Evolutionary conservation across 2,113 vertebrate genomes (phyloP).

Genomic region (Dicentrarchus labrax): DNA sequence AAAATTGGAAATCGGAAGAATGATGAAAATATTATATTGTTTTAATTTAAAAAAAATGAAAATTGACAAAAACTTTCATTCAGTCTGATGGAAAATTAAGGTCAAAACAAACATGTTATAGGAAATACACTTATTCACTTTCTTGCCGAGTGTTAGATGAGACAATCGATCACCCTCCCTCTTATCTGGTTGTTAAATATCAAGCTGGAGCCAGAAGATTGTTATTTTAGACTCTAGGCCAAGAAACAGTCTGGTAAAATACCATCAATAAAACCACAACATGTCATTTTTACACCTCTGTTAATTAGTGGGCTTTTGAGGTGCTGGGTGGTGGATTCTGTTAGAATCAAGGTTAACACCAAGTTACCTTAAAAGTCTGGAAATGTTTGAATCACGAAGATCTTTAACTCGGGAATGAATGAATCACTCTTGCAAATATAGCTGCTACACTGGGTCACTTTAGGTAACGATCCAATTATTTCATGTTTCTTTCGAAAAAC

Average conservation of each 20-base stretch:
- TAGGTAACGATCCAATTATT: constrained; percentile 11
- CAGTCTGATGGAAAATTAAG: too few species aligned
- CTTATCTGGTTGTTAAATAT: not conserved
- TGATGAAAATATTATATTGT: not conserved
- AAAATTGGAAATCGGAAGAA: not conserved
- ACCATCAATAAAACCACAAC: not conserved
- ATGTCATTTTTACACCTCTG: not conserved
- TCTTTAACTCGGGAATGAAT: not conserved
- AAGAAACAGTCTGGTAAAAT: not conserved
- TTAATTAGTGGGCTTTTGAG: not conserved
- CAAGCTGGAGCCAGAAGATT: not conserved
- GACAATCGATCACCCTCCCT: not conserved
- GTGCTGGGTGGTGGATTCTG: not conserved
- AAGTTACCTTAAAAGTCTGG: not conserved
- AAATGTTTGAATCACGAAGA: not conserved
- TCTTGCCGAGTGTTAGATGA: not conserved
- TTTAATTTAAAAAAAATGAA: too few species aligned
- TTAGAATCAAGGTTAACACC: not conserved
- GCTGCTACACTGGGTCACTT: not conserved
- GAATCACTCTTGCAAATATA: not conserved
- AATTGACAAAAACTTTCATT: too few species aligned
- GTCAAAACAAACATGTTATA: too few species aligned
- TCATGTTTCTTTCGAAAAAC: not conserved
- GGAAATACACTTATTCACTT: too few species aligned
- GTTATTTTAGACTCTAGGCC: not conserved